Evolutionary conservation across 2,888 invertebrate species (phyloP).

Genomic region (Prionchulus punctatus): DNA sequence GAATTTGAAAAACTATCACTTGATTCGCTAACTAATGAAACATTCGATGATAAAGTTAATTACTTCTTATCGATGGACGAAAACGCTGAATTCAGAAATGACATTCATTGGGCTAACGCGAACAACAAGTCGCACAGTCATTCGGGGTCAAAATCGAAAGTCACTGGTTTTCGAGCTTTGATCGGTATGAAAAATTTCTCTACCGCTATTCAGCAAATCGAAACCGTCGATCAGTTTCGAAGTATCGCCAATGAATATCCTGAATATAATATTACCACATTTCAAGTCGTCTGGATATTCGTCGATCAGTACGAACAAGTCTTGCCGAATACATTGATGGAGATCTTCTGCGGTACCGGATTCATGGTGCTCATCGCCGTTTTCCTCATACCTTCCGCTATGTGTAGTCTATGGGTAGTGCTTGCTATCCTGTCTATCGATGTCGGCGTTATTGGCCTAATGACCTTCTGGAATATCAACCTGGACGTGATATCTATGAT

Average conservation of each 20-base stretch:
- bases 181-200: slow-evolving; percentile 23
- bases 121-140: background rate
- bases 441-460: slow-evolving; percentile 79
- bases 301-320: slow-evolving; percentile 30
- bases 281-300: slow-evolving; percentile 31
- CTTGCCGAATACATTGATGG: slow-evolving; percentile 30
- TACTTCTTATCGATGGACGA: background rate
- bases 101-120: background rate
- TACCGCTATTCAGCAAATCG: slow-evolving; percentile 24
- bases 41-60: background rate
- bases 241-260: slow-evolving; percentile 17
- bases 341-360: slow-evolving; percentile 32
- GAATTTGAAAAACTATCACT: background rate
- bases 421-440: slow-evolving; percentile 85
- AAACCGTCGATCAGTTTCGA: slow-evolving; percentile 23
- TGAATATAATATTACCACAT: slow-evolving; percentile 28
- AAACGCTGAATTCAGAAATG: background rate
- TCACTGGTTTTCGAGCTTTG: slow-evolving; percentile 19
- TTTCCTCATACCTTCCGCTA: slow-evolving; percentile 73
- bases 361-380: slow-evolving; percentile 88
- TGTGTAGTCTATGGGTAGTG: slow-evolving; percentile 84
- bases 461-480: slow-evolving; percentile 86
- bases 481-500: slow-evolving; percentile 72
- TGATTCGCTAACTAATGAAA: background rate
- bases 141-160: background rate